Evolutionary conservation across 2,113 vertebrate species (phyloP).

Genomic region (Laticauda laticaudata): DNA sequence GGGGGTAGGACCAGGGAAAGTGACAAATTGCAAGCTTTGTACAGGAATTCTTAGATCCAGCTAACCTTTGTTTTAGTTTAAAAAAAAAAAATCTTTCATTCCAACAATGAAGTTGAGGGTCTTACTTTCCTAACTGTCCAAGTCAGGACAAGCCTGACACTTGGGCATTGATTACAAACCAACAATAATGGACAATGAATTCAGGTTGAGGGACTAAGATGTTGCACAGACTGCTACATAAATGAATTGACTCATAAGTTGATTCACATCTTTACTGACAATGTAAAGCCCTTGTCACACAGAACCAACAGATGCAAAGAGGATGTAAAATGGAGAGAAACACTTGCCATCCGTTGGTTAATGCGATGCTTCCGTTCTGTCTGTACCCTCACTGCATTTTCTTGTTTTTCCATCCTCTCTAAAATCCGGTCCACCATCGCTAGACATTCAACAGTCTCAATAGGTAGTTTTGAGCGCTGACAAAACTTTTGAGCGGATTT

Average conservation of each 20-base stretch:
- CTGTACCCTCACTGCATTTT: no score
- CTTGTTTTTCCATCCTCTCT: no score
- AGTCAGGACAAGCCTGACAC: not conserved
- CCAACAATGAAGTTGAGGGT: not conserved
- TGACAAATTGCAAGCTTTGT: not conserved
- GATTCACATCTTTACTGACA: no score
- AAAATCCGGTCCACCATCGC: no score
- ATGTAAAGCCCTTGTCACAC: not conserved
- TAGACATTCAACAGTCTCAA: no score
- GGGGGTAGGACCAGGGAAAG: not conserved
- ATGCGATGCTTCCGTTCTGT: no score
- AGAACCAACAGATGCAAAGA: no score
- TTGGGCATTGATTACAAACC: not conserved
- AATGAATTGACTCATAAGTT: not conserved
- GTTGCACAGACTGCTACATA: not conserved
- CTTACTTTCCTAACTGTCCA: not conserved
- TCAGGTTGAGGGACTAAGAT: no score
- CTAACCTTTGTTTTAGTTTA: not conserved
- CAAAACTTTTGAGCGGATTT: no score
- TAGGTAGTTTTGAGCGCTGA: no score
- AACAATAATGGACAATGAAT: not conserved
- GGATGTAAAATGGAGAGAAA: no score
- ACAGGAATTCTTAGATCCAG: not conserved
- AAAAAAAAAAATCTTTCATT: not conserved
- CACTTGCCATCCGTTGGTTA: no score